These are phyloP conservation scores for Narcine bancroftii DNA, from an alignment of 2,113 vertebrate species.

Conservation along the genomic window DNA sequence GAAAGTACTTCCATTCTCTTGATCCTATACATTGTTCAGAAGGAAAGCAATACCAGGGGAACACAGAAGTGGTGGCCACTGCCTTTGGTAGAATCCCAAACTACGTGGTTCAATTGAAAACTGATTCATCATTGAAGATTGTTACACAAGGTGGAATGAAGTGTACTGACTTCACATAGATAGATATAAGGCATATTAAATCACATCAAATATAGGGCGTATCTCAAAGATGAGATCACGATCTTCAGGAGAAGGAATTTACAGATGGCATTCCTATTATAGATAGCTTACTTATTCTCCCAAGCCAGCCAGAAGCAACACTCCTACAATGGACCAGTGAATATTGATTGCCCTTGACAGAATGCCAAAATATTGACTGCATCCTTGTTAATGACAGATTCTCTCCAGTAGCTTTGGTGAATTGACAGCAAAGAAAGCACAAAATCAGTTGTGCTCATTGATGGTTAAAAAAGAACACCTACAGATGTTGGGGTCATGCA, in stretches of 20 bases:
- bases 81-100: not conserved
- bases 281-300: too few species aligned
- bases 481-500: too few species aligned
- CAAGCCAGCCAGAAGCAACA: not conserved
- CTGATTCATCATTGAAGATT: not conserved
- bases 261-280: not conserved
- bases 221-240: not conserved
- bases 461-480: too few species aligned
- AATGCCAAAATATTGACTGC: not conserved
- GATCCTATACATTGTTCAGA: not conserved
- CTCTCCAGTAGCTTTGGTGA: not conserved
- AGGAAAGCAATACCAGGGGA: not conserved
- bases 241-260: not conserved
- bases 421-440: not conserved
- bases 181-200: not conserved
- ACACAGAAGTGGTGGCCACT: not conserved
- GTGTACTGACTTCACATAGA: not conserved
- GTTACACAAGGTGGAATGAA: not conserved
- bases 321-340: not conserved
- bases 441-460: not conserved
- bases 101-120: not conserved
- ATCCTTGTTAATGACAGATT: not conserved
- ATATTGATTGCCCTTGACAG: not conserved
- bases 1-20: not conserved
- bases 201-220: too few species aligned